These are phyloP conservation scores for Drosophila navojoa DNA, from an alignment of 1,140 invertebrate species.

Conservation along the genomic window DNA sequence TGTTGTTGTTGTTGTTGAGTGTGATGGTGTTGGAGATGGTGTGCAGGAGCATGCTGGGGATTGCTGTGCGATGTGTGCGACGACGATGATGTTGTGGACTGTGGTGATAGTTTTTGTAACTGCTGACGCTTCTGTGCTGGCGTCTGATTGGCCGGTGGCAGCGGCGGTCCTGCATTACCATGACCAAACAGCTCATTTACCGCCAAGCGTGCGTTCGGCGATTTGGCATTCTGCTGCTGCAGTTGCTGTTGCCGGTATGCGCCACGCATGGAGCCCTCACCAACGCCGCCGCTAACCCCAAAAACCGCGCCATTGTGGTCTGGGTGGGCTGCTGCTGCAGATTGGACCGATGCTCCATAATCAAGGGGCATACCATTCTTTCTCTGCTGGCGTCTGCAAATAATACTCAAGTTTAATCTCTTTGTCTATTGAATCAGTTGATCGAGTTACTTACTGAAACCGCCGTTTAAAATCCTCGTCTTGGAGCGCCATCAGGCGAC, in stretches of 20 bases:
- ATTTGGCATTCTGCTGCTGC: slow-evolving; percentile 65
- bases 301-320: slow-evolving; percentile 79
- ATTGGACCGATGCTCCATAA: slow-evolving; percentile 58
- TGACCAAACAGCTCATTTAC: slow-evolving; percentile 79
- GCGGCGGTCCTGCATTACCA: slow-evolving; percentile 67
- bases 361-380: slow-evolving; percentile 71
- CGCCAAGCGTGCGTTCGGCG: slow-evolving; percentile 74
- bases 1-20: slow-evolving; percentile 61
- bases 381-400: slow-evolving; percentile 67
- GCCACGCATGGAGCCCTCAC: slow-evolving; percentile 80
- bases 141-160: slow-evolving; percentile 81
- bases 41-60: slow-evolving; percentile 49
- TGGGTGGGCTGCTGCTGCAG: slow-evolving; percentile 43
- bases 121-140: slow-evolving; percentile 75
- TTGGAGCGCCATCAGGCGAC: slow-evolving; percentile 84
- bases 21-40: slow-evolving; percentile 48
- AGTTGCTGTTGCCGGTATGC: slow-evolving; percentile 63
- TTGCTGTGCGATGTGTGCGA: slow-evolving; percentile 78
- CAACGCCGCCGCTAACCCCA: slow-evolving; percentile 83
- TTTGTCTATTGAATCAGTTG: not conserved
- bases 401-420: not conserved
- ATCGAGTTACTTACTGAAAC: slow-evolving; percentile 74
- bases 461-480: slow-evolving; percentile 83
- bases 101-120: slow-evolving; percentile 80
- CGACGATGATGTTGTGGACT: slow-evolving; percentile 81